A percentile compares a stretch with the other conserved stretches of the same genome.
Evolutionary conservation across 2,113 vertebrate species (phyloP).

Genomic region (Nanorana parkeri): DNA sequence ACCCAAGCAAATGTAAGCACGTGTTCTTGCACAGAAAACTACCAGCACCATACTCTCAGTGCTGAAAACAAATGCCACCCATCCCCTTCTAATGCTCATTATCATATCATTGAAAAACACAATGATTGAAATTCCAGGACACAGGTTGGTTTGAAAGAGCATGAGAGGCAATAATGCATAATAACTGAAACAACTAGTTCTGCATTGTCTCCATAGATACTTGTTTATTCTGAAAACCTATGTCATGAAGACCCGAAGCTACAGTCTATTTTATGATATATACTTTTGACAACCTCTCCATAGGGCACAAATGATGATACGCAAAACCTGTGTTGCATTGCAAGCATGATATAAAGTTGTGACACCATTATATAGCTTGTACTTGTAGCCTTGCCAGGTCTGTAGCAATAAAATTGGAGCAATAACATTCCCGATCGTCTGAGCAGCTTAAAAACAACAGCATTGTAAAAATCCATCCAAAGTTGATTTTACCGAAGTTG

Average conservation of each 20-base stretch:
- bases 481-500: slow-evolving; percentile 23
- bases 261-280: not conserved
- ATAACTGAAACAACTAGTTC: not conserved
- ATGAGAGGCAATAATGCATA: no score
- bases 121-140: no score
- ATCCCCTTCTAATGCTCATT: no score
- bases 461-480: slow-evolving; percentile 41
- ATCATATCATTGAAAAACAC: no score
- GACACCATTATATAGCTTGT: slow-evolving; percentile 42
- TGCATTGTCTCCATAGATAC: not conserved
- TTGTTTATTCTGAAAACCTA: not conserved
- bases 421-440: slow-evolving; percentile 48
- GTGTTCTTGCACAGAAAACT: no score
- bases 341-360: slow-evolving; percentile 46
- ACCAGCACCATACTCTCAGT: no score
- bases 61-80: no score
- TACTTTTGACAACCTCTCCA: not conserved
- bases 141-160: no score
- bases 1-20: no score
- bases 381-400: slow-evolving; percentile 37
- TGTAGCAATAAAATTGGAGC: slow-evolving; percentile 45
- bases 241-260: not conserved
- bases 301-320: slow-evolving; percentile 10
- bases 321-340: slow-evolving; percentile 1
- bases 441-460: slow-evolving; percentile 49